Conservation (phyloP, 2,797 vertebrate genomes). For the Arrhamphus sclerolepis region DNA sequence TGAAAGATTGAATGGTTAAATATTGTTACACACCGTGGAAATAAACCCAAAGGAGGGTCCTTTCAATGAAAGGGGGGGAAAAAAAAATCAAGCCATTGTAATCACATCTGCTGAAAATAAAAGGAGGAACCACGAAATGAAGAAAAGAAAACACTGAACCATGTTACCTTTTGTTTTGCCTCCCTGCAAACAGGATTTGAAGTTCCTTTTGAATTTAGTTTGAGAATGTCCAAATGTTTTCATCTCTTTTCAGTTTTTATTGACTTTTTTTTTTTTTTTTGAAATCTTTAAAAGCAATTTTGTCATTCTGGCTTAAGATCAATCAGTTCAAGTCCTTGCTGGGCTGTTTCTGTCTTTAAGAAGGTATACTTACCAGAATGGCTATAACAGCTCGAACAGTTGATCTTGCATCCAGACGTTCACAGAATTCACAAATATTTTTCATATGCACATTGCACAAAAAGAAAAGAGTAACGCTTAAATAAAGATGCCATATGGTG, state of each 20-base stretch:
- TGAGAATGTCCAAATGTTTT: conserved; percentile 36
- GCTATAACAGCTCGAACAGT: conserved; percentile 4
- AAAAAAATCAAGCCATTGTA: conserved; percentile 24
- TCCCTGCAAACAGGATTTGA: background rate
- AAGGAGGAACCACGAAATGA: conserved; percentile 16
- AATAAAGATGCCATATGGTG: too few relatives aligned
- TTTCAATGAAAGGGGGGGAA: conserved; percentile 20
- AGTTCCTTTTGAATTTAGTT: conserved; percentile 28
- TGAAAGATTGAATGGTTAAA: conserved; percentile 73
- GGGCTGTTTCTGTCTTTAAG: background rate
- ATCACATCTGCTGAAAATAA: conserved; percentile 44
- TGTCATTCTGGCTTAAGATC: conserved; percentile 20
- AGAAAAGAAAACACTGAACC: conserved; percentile 7
- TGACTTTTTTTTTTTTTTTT: conserved; percentile 10
- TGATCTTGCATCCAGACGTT: conserved; percentile 20
- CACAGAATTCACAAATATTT: background rate
- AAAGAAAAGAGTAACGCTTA: background rate
- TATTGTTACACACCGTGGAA: conserved; percentile 53
- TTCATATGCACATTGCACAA: conserved; percentile 14
- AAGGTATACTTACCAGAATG: conserved; percentile 10
- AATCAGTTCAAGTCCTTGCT: conserved; percentile 3
- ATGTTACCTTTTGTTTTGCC: conserved; percentile 45
- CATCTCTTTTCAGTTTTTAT: conserved; percentile 11
- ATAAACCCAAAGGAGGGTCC: conserved; percentile 58
- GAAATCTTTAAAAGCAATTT: conserved; percentile 29